These are phyloP conservation scores for Microctenopoma lineatum DNA, from an alignment of 2,797 vertebrate genomes.

Conservation along the genomic window DNA sequence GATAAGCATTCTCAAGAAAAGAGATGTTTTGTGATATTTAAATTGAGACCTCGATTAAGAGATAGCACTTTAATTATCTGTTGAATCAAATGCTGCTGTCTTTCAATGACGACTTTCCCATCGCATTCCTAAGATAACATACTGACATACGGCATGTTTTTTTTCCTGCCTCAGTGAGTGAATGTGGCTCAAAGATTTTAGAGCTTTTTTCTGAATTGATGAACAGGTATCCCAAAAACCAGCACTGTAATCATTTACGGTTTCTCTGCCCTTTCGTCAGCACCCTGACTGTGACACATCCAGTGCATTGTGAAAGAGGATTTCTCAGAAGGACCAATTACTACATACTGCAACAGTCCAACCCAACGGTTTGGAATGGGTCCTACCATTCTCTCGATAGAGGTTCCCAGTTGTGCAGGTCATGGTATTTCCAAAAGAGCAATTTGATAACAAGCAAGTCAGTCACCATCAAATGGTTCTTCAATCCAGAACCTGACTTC, in stretches of 20 bases:
- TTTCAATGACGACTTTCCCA: background rate
- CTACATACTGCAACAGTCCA: background rate
- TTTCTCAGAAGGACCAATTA: background rate
- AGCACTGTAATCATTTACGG: background rate
- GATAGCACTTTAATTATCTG: background rate
- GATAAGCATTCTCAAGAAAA: background rate
- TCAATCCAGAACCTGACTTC: background rate
- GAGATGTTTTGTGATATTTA: background rate
- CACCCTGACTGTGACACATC: background rate
- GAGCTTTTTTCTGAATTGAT: background rate
- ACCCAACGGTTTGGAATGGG: background rate
- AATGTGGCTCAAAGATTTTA: background rate
- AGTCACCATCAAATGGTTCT: too few relatives aligned
- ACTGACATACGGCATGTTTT: background rate
- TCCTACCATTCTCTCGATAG: background rate
- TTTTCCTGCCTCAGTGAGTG: background rate
- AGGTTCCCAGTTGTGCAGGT: too few relatives aligned
- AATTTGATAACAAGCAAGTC: background rate
- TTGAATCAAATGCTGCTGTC: background rate
- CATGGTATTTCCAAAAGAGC: background rate
- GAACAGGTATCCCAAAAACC: background rate
- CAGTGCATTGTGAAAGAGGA: background rate
- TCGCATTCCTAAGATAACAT: background rate
- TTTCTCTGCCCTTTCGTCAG: background rate
- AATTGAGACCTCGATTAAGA: conserved; percentile 4